Conservation (phyloP, 2,888 invertebrate species). For the Chymomyza fuscimana region DNA sequence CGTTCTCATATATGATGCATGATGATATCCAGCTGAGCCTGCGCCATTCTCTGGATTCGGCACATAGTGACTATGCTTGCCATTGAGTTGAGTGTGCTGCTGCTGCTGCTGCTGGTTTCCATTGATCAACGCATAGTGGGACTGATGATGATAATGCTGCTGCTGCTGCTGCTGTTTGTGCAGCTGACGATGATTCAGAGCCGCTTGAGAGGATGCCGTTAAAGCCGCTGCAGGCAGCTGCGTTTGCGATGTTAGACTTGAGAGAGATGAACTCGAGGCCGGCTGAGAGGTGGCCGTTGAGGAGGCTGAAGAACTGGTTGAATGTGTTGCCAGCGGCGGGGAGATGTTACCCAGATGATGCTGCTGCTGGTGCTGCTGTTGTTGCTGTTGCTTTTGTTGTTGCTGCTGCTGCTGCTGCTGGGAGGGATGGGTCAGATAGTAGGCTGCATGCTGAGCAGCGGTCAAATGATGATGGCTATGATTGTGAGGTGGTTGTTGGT, state of each 20-base stretch:
- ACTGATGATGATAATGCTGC: conserved; percentile 54
- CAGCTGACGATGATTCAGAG: conserved; percentile 58
- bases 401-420: conserved; percentile 62
- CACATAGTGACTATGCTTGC: conserved; percentile 46
- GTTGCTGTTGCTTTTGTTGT: conserved; percentile 54
- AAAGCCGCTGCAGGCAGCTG: conserved; percentile 56
- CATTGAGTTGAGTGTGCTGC: conserved; percentile 42
- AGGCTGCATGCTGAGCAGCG: conserved; percentile 31
- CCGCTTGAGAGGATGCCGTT: conserved; percentile 27
- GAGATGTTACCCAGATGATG: conserved; percentile 71
- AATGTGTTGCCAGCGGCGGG: conserved; percentile 74
- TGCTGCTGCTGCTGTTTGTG: conserved; percentile 70
- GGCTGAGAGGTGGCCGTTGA: conserved; percentile 78
- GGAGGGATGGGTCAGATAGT: conserved; percentile 40
- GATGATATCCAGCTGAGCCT: conserved; percentile 45
- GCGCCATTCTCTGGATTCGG: conserved; percentile 52
- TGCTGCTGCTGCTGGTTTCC: conserved; percentile 36
- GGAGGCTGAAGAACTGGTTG: conserved; percentile 77
- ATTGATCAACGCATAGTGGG: conserved; percentile 39
- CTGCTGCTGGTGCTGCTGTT: conserved; percentile 50
- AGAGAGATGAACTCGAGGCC: conserved; percentile 77
- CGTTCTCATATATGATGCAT: conserved; percentile 49
- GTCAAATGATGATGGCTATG: conserved; percentile 66
- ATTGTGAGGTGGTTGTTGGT: conserved; percentile 63
- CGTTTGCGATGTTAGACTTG: conserved; percentile 77